Conservation (phyloP, 2,797 vertebrate genomes). For the Austrolebias charrua region DNA sequence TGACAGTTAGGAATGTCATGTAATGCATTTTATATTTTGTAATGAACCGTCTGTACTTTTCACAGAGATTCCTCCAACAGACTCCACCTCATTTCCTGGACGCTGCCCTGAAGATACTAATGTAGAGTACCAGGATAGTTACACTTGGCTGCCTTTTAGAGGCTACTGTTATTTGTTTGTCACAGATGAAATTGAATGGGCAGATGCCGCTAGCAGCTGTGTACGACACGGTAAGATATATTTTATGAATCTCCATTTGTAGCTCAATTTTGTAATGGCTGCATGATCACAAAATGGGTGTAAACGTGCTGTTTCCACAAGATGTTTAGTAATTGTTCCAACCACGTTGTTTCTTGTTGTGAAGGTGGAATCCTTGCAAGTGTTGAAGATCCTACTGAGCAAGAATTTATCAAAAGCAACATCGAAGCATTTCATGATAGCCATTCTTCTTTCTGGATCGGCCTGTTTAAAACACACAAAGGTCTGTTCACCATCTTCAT, state of each 20-base stretch:
- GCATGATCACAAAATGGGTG: not conserved
- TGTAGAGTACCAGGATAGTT: conserved; percentile 36
- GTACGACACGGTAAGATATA: conserved; percentile 77
- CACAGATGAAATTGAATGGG: conserved; percentile 80
- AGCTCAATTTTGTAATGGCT: not conserved
- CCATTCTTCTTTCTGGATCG: conserved; percentile 85
- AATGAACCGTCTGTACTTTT: conserved; percentile 7
- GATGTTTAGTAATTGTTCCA: not conserved
- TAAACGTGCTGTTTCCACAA: not conserved
- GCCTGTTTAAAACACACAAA: conserved; percentile 86
- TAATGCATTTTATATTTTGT: too few species aligned
- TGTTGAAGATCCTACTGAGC: conserved; percentile 82
- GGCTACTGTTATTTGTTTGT: conserved; percentile 87
- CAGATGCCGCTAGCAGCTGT: conserved; percentile 82
- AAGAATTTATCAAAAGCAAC: conserved; percentile 79
- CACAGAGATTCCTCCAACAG: conserved; percentile 83
- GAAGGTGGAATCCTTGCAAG: conserved; percentile 85
- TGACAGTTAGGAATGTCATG: too few species aligned
- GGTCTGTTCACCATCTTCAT: conserved; percentile 70
- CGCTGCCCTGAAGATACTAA: conserved; percentile 78
- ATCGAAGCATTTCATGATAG: conserved; percentile 76
- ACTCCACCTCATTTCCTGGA: conserved; percentile 81
- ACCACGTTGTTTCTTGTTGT: conserved; percentile 14
- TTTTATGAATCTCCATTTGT: not conserved
- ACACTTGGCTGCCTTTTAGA: conserved; percentile 86